A percentile compares a stretch with the other conserved stretches of the same genome.
phyloP scores from a whole-genome alignment of 2,888 invertebrate species.

The Sericinus montela region DNA sequence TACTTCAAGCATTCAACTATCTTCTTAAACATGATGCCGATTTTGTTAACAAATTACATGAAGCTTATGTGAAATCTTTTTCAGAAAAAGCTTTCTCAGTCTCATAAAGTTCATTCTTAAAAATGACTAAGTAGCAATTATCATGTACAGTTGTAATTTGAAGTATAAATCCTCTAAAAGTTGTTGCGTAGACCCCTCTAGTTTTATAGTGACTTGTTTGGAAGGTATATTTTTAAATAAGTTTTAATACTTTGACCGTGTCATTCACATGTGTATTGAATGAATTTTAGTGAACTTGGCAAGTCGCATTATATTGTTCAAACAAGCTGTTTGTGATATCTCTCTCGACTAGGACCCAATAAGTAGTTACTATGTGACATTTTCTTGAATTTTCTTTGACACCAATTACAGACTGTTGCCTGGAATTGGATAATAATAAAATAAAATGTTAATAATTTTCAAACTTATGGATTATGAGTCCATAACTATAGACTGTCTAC shows the following conservation, averaged over 20 bases:
- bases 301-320: constrained; percentile 45
- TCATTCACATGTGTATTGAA: constrained; percentile 61
- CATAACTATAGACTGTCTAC: constrained; percentile 2
- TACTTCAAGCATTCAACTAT: constrained; percentile 93
- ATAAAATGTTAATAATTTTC: not conserved
- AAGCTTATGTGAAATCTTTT: constrained; percentile 94
- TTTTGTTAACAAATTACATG: constrained; percentile 93
- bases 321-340: constrained; percentile 68
- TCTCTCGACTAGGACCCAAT: constrained; percentile 38
- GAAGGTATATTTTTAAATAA: constrained; percentile 71
- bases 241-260: constrained; percentile 71
- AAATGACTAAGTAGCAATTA: constrained; percentile 42
- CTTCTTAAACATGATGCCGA: constrained; percentile 92
- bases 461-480: constrained; percentile 1
- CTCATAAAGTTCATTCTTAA: constrained; percentile 59
- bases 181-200: constrained; percentile 58
- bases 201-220: constrained; percentile 67
- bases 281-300: constrained; percentile 63
- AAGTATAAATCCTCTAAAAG: constrained; percentile 67
- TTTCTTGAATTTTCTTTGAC: not conserved
- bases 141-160: constrained; percentile 73
- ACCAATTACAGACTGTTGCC: constrained; percentile 8
- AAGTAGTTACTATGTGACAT: constrained; percentile 1
- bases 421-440: constrained; percentile 8
- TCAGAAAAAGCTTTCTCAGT: constrained; percentile 80